Evolutionary conservation across 2,113 vertebrate genomes (phyloP), one percentile per base, ranked within the genome.

Genomic region (Grus americana): DNA sequence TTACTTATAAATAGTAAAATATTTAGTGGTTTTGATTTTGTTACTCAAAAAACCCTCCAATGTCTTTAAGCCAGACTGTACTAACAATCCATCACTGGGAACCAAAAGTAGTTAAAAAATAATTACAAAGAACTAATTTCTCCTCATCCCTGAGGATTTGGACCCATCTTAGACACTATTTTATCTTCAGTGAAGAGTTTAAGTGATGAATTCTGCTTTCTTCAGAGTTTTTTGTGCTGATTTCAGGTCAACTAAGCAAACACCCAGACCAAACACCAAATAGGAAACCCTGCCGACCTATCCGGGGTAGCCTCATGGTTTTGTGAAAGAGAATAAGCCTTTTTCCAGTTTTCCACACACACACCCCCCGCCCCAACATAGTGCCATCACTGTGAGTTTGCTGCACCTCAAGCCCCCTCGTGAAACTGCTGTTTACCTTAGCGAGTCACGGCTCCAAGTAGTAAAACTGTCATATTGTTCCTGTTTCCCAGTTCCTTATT

Each of bases 1-100:
- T 98, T 97, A 98, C 98, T 98, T 98, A 98, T 98, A 98, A 98
- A 96, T 97, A 97, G 95, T 93, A 93, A 97, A 97, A 97, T 98
- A 97, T 96, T 97, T 93, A 97, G 95, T 90, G 93, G 70, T 40
- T 91, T 96, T 96, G 20, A 68, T 98, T 96, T 91, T 96, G 82
- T 82, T 68, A 61, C 68, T 82, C 36, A 5, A 72, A 85, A 79
- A 84, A 68, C n/a, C 2, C 23, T 87, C 44, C 65, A 49, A 12
- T 62, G 40, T 88, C 95, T 91, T 97, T 74, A 70, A 97, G 88
- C 23, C 65, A 94, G 88, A 79, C 38, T 73, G 67, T 87, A 72
- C 90, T 95, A 96, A 96, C 83, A 97, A 38, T 30, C 67, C 71
- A 80, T 91, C 85, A 95, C 93, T 93, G 61, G 66, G 46, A 96